Evolutionary conservation across 2,888 invertebrate genomes (phyloP), one percentile per base, ranked within the genome.

Genomic region (Keiferia lycopersicella): DNA sequence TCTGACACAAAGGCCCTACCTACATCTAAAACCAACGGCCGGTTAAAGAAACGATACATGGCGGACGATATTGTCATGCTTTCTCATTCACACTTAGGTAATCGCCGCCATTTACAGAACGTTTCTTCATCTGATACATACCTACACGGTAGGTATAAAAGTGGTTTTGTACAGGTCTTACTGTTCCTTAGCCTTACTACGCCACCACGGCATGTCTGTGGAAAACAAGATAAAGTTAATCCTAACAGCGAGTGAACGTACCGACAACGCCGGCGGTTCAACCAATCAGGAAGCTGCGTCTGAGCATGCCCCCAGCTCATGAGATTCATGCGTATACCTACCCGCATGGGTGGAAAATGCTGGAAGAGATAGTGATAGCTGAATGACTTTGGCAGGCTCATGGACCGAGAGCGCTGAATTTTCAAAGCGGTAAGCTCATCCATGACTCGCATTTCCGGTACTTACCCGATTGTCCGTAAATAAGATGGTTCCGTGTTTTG

Each of bases 271-370:
- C 56, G 56, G 8, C 30, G 34, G 7, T 10, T 56, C 68, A 64
- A 64, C 88, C 87, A 89, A 88, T 88, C 67, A 69, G 65, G 66
- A 14, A n/a, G 11, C 64, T 14, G 62, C 53, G 68, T 68, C 51
- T 22, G 45, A 78, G 78, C 89, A 89, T 85, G 89, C 89, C 89
- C 84, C 78, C 85, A 67, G 57, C 71, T 81, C 89, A 87, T 88
- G 89, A 70, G 68, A 78, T 71, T 81, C 88, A 87, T 85, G 88
- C 81, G 66, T 64, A 61, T 66, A 66, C 61, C 61, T 66, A 66
- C 61, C 65, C 22, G 18, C 56, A 56, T 30, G 30, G 30, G 10
- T 12, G 20, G n/a, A 22, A 10, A 6, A 30, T 51, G 51, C 1
- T 8, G 50, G 26, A 53, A 12, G 16, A 51, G 12, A n/a, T 51